Percentiles rank a stretch among this genome's conserved stretches.
Evolutionary conservation across 2,113 vertebrate genomes (phyloP).

Genomic region (Oryzias curvinotus): DNA sequence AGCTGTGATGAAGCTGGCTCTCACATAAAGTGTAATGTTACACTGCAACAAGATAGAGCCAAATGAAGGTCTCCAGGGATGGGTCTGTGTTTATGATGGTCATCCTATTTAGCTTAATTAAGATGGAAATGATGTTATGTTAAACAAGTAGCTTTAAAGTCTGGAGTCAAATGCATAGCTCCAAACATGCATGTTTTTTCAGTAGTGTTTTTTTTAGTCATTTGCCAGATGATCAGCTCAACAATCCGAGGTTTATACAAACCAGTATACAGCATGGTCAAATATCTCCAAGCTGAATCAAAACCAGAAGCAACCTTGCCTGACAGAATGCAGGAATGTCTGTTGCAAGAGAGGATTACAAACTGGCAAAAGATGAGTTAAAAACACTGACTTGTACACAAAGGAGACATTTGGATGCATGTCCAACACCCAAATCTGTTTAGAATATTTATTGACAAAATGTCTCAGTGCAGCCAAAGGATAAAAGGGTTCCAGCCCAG

Average conservation of each 20-base stretch:
- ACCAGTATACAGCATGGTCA: background rate
- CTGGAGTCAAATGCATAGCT: background rate
- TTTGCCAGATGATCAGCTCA: background rate
- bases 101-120: too few relatives aligned
- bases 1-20: too few relatives aligned
- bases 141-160: background rate
- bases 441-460: too few relatives aligned
- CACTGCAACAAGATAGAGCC: too few relatives aligned
- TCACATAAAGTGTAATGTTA: too few relatives aligned
- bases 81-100: too few relatives aligned
- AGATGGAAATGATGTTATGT: background rate
- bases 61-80: too few relatives aligned
- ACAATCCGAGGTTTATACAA: background rate
- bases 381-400: background rate
- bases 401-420: background rate
- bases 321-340: background rate
- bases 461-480: too few relatives aligned
- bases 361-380: background rate
- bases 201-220: background rate
- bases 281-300: background rate
- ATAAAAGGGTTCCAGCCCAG: too few relatives aligned
- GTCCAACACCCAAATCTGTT: too few relatives aligned
- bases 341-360: background rate
- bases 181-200: background rate
- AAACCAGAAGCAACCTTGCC: background rate